These are phyloP conservation scores for Chaunax sp. DNA, from an alignment of 2,797 vertebrate genomes.

Conservation along the genomic window DNA sequence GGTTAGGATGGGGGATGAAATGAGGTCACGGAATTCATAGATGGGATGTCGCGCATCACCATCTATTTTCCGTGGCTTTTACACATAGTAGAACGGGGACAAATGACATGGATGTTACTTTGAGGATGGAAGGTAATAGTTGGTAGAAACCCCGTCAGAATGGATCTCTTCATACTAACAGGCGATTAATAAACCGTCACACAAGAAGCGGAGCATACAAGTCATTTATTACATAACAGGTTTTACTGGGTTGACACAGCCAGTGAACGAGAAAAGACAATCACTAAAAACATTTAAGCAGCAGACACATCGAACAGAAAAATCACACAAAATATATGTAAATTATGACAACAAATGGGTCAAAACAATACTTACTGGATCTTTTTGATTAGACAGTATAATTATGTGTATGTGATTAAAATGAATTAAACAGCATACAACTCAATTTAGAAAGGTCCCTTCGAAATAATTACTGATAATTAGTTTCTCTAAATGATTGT, in stretches of 20 bases:
- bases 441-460: background rate
- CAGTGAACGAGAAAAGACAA: constrained; percentile 53
- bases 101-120: background rate
- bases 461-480: background rate
- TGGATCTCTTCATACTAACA: background rate
- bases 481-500: background rate
- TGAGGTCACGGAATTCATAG: constrained; percentile 47
- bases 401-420: background rate
- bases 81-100: background rate
- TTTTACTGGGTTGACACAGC: constrained; percentile 65
- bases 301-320: constrained; percentile 41
- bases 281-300: constrained; percentile 46
- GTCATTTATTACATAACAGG: constrained; percentile 78
- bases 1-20: constrained; percentile 51
- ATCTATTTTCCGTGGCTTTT: background rate
- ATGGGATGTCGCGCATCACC: background rate
- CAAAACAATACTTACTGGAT: constrained; percentile 29
- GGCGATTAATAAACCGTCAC: background rate
- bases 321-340: constrained; percentile 41
- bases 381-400: background rate
- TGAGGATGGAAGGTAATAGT: background rate
- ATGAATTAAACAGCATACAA: constrained; percentile 1
- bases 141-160: rapidly evolving
- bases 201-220: constrained; percentile 45
- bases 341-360: constrained; percentile 45